Percentiles rank a stretch among this genome's conserved stretches.
Conservation (phyloP, 2,113 vertebrate genomes). For the Ceuthmochares aereus region DNA sequence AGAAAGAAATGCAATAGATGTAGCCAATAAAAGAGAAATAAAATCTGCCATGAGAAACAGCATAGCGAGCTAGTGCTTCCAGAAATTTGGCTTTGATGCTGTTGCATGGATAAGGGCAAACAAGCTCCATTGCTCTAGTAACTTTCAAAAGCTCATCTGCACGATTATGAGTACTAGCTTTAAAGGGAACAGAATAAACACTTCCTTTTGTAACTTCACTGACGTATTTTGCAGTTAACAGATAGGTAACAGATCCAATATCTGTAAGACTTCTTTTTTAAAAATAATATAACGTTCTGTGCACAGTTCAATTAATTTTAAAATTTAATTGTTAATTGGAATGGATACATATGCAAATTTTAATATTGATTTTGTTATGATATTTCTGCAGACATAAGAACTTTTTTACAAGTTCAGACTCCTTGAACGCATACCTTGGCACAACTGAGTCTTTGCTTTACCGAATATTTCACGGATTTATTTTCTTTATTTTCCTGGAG, state of each 20-base stretch:
- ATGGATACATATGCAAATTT: not conserved
- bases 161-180: not conserved
- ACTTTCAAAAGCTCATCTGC: not conserved
- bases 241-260: not conserved
- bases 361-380: not conserved
- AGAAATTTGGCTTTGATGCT: not conserved
- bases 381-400: not conserved
- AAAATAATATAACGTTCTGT: not conserved
- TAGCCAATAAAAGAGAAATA: constrained; percentile 35
- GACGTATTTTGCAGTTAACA: not conserved
- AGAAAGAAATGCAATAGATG: not conserved
- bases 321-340: not conserved
- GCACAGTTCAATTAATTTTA: not conserved
- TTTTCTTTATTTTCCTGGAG: not conserved
- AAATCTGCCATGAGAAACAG: not conserved
- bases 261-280: not conserved
- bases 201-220: not conserved
- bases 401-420: not conserved
- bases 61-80: not conserved
- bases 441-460: not conserved
- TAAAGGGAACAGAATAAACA: not conserved
- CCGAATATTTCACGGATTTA: not conserved
- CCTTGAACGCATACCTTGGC: not conserved
- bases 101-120: not conserved
- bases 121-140: not conserved